Conservation (phyloP, 1,140 invertebrate genomes). For the Scaptomyza graminum region DNA sequence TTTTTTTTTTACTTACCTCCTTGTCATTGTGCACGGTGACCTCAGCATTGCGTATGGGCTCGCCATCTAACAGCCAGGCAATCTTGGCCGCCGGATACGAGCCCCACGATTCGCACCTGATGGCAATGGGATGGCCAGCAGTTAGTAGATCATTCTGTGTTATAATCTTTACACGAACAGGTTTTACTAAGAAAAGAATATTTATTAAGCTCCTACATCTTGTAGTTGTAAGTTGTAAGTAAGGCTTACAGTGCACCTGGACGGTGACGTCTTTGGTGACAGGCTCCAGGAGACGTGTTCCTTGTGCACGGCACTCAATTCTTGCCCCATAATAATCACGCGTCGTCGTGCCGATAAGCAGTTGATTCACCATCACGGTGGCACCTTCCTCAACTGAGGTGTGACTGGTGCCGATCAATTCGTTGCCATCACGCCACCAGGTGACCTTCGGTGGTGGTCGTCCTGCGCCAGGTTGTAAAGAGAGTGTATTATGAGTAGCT, state of each 20-base stretch:
- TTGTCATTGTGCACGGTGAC: slow-evolving; percentile 81
- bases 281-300: slow-evolving; percentile 85
- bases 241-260: slow-evolving; percentile 87
- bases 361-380: slow-evolving; percentile 87
- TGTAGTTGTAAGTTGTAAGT: neutral
- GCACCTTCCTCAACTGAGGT: slow-evolving; percentile 85
- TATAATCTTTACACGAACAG: slow-evolving; percentile 88
- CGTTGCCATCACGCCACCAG: slow-evolving; percentile 90
- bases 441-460: slow-evolving; percentile 89
- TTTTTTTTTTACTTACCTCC: slow-evolving; percentile 62
- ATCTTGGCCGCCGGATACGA: slow-evolving; percentile 90
- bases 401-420: slow-evolving; percentile 88
- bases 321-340: slow-evolving; percentile 86
- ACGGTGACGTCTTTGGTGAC: slow-evolving; percentile 87
- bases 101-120: slow-evolving; percentile 89
- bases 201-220: neutral
- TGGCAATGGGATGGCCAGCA: slow-evolving; percentile 86
- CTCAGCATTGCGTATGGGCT: slow-evolving; percentile 85
- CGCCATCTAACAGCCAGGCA: slow-evolving; percentile 88
- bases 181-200: slow-evolving; percentile 86
- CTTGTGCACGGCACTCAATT: slow-evolving; percentile 89
- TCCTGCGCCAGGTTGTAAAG: slow-evolving; percentile 81
- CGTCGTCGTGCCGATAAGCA: slow-evolving; percentile 87
- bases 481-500: slow-evolving; percentile 10
- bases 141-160: slow-evolving; percentile 86